Percentiles rank a stretch among this genome's conserved stretches.
These are phyloP conservation scores for Venusia cambrica DNA, from an alignment of 2,888 invertebrate species.

Conservation along the genomic window DNA sequence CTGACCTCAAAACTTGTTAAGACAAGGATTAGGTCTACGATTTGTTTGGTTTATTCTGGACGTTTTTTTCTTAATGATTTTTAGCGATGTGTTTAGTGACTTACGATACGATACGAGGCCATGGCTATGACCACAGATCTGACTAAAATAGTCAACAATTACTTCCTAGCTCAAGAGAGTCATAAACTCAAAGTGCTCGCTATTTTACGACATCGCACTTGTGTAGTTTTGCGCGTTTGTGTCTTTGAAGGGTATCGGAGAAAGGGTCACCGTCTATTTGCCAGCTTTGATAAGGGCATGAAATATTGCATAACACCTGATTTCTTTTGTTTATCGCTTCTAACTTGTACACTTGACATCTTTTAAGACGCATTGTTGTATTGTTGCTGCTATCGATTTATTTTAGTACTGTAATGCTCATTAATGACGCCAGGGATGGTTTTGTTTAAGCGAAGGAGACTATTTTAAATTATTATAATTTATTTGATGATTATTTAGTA, in stretches of 20 bases:
- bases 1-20: too few relatives aligned
- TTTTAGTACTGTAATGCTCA: too few relatives aligned
- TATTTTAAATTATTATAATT: too few relatives aligned
- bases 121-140: constrained; percentile 9
- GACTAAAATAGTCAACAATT: constrained; percentile 36
- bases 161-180: constrained; percentile 52
- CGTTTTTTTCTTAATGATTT: too few relatives aligned
- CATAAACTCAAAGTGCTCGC: constrained; percentile 27
- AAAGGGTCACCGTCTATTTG: constrained; percentile 28
- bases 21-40: too few relatives aligned
- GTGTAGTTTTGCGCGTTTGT: constrained; percentile 11
- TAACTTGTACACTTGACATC: constrained; percentile 16
- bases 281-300: constrained; percentile 22
- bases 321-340: constrained; percentile 1
- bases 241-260: constrained; percentile 21
- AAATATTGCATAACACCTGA: constrained; percentile 15
- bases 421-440: too few relatives aligned
- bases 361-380: constrained; percentile 4
- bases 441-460: too few relatives aligned
- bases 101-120: too few relatives aligned
- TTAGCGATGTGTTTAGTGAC: too few relatives aligned
- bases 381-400: too few relatives aligned
- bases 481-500: too few relatives aligned
- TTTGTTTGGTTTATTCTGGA: too few relatives aligned
- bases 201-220: constrained; percentile 18